Evolutionary conservation across 1,140 invertebrate species (phyloP).

Genomic region (Atopsyche davidsoni): DNA sequence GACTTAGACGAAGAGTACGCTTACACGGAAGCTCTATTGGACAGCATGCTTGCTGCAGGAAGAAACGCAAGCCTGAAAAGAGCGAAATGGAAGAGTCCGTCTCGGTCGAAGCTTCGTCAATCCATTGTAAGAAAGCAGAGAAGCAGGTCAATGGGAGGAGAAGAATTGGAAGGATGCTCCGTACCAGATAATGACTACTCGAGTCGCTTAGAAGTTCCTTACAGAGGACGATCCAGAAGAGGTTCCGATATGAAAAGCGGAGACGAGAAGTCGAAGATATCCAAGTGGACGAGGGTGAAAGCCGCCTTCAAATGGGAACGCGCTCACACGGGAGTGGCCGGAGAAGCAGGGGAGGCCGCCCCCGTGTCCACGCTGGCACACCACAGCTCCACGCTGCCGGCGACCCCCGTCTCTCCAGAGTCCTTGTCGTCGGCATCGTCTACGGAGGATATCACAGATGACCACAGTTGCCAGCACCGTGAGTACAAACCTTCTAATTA

Average conservation of each 20-base stretch:
- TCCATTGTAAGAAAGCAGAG: slow-evolving; percentile 44
- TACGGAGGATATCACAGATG: slow-evolving; percentile 43
- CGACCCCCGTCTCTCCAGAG: slow-evolving; percentile 40
- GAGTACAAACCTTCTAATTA: slow-evolving; percentile 10
- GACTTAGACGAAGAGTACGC: slow-evolving; percentile 52
- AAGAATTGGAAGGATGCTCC: slow-evolving; percentile 39
- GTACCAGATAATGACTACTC: slow-evolving; percentile 15
- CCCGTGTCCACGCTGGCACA: not conserved
- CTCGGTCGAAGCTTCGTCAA: slow-evolving; percentile 41
- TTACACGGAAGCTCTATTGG: slow-evolving; percentile 53
- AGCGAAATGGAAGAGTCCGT: slow-evolving; percentile 42
- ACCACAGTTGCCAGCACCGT: slow-evolving; percentile 7
- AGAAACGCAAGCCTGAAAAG: slow-evolving; percentile 42
- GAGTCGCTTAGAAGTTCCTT: slow-evolving; percentile 18
- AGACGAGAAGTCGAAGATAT: slow-evolving; percentile 53
- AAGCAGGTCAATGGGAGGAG: slow-evolving; percentile 44
- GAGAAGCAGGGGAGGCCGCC: not conserved
- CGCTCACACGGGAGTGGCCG: slow-evolving; percentile 40
- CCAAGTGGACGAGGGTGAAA: slow-evolving; percentile 78
- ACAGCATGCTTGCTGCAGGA: slow-evolving; percentile 45
- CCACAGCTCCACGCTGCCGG: slow-evolving; percentile 2
- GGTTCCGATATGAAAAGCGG: slow-evolving; percentile 39
- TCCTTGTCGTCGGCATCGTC: slow-evolving; percentile 49
- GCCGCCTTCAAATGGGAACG: slow-evolving; percentile 72
- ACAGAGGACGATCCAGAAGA: slow-evolving; percentile 30